Evolutionary conservation across 2,113 vertebrate genomes (phyloP), one percentile per base, ranked within the genome.

Genomic region (Callaeas wilsoni): DNA sequence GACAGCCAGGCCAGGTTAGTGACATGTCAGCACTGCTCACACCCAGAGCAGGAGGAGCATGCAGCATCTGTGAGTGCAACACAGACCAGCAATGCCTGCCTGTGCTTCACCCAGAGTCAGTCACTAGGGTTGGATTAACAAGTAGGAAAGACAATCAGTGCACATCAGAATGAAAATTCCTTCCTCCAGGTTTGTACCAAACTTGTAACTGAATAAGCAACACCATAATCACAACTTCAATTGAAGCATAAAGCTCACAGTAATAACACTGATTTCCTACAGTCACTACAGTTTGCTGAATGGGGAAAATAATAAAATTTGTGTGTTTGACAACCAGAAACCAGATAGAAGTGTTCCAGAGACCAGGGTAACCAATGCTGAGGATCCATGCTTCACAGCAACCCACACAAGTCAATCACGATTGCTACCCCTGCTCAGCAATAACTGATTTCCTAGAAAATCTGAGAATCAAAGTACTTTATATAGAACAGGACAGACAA

Each of bases 331-430:
- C 39, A 59, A 39, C 11, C 33, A 63, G 19, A 69, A 62, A 35
- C 29, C 47, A 47, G n/a, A 41, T 9, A 30, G 8, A 55, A 65
- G 69, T 13, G 19, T 47, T 73, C 30, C 17, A 25, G 60, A 41
- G 32, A n/a, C 8, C 17, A 86, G 17, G 15, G 7, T 33, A 44
- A 13, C 3, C 26, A 11, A 29, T 9, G 52, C 55, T 39, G 47
- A 78, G 39, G 37, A 57, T 15, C 15, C 17, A 7, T 2, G 15
- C 16, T 49, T n/a, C 42, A 18, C 1, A 2, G 39, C 41, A 52
- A 44, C 2, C 30, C 41, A 9, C 0, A 4, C 13, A 32, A 55
- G 39, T 35, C 25, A 79, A 12, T 10, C 16, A 5, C 1, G 15
- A 25, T 0, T 33, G 35, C 32, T 27, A 46, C 1, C 19, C n/a